These are phyloP conservation scores for Eucidaris tribuloides DNA, from an alignment of 35 echinoderm and acorn worm species.

Conservation along the genomic window DNA sequence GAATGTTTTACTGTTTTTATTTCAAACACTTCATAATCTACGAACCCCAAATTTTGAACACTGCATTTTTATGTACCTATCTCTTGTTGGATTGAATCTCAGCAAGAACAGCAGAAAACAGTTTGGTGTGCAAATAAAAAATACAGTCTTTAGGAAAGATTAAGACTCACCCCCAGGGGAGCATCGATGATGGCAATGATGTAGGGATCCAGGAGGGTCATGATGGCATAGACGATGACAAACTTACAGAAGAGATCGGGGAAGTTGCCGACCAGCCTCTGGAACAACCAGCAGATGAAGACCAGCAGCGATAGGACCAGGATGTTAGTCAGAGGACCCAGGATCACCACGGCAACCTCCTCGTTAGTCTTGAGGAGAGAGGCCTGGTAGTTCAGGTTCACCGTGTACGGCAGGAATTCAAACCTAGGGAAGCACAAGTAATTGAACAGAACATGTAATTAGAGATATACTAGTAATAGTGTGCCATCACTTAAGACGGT, in stretches of 20 bases:
- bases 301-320: conserved; percentile 53
- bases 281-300: conserved; percentile 68
- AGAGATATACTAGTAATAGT: too few species aligned
- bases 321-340: conserved; percentile 91
- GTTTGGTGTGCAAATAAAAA: too few species aligned
- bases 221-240: conserved; percentile 85
- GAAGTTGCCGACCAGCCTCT: conserved; percentile 80
- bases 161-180: conserved; percentile 77
- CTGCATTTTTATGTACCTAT: too few species aligned
- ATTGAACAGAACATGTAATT: neutral
- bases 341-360: conserved; percentile 90
- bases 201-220: conserved; percentile 83
- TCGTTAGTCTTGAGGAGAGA: conserved; percentile 90
- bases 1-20: too few species aligned
- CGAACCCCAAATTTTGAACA: too few species aligned
- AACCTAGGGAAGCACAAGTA: conserved; percentile 49
- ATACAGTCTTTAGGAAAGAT: too few species aligned
- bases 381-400: conserved; percentile 94
- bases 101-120: too few species aligned
- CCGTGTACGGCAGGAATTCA: conserved; percentile 90
- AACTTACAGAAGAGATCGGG: conserved; percentile 92
- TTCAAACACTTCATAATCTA: too few species aligned
- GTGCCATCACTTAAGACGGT: too few species aligned
- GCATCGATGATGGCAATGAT: conserved; percentile 94
- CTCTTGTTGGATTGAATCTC: too few species aligned